Conservation (phyloP, 1,140 invertebrate genomes). For the Phthorimaea operculella region DNA sequence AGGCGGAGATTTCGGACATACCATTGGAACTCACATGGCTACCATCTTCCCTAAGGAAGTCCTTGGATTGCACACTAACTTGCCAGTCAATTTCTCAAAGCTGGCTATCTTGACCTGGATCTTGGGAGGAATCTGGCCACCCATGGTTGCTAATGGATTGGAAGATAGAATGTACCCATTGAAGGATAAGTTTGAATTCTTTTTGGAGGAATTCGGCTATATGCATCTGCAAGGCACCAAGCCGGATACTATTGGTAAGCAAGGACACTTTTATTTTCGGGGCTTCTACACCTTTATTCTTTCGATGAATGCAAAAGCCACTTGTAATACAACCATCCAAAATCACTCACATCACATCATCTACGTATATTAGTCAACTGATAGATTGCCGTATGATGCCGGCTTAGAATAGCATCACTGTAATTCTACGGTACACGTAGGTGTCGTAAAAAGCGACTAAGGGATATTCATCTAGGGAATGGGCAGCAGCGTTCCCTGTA, state of each 20-base stretch:
- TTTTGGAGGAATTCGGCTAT: constrained; percentile 83
- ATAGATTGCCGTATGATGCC: no score
- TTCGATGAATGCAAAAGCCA: no score
- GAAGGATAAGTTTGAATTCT: constrained; percentile 47
- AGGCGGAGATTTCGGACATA: constrained; percentile 84
- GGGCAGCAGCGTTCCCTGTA: no score
- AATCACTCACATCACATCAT: no score
- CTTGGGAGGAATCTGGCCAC: constrained; percentile 45
- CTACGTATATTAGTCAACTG: no score
- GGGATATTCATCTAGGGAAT: no score
- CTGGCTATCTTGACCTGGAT: constrained; percentile 30
- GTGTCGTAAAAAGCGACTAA: no score
- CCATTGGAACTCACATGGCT: constrained; percentile 73
- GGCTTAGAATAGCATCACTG: no score
- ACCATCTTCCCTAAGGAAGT: constrained; percentile 79
- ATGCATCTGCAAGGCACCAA: constrained; percentile 88
- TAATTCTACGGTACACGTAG: no score
- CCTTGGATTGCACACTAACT: constrained; percentile 52
- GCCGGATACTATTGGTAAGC: constrained; percentile 87
- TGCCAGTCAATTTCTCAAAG: constrained; percentile 32
- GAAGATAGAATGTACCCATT: constrained; percentile 74
- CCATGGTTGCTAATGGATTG: constrained; percentile 48
- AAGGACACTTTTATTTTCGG: no score
- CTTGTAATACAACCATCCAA: no score
- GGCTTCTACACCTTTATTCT: no score